Percentiles rank a stretch among this genome's conserved stretches.
Conservation (phyloP, 2,888 invertebrate genomes). For the Diarsia mendica region DNA sequence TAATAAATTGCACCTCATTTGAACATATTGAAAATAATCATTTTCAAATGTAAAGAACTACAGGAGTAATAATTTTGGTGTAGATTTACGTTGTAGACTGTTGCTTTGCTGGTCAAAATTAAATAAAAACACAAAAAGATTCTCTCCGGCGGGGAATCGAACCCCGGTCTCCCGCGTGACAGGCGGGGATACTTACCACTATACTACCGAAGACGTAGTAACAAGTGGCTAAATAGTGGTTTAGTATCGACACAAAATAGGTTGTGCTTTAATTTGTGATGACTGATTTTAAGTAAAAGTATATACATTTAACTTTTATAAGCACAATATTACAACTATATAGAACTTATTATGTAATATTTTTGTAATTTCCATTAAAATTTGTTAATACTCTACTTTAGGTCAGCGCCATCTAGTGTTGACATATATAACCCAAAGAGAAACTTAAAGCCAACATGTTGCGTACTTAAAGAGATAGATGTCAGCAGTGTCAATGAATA, state of each 20-base stretch:
- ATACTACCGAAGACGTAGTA: conserved; percentile 87
- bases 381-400: too few relatives aligned
- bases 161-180: conserved; percentile 88
- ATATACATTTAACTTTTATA: background rate
- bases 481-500: conserved; percentile 4
- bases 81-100: background rate
- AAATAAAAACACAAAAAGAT: conserved; percentile 44
- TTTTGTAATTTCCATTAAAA: background rate
- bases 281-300: accelerated
- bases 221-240: accelerated
- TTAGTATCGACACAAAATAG: accelerated
- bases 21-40: background rate
- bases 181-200: conserved; percentile 91
- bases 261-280: accelerated
- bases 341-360: accelerated
- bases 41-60: background rate
- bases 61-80: too few relatives aligned
- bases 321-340: background rate
- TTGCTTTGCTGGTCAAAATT: accelerated
- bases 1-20: too few relatives aligned
- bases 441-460: background rate
- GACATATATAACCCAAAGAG: background rate
- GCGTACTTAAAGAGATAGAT: conserved; percentile 20
- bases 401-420: conserved; percentile 40
- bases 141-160: conserved; percentile 72